Conservation (phyloP, 2,113 vertebrate species). For the Etia nguti region DNA sequence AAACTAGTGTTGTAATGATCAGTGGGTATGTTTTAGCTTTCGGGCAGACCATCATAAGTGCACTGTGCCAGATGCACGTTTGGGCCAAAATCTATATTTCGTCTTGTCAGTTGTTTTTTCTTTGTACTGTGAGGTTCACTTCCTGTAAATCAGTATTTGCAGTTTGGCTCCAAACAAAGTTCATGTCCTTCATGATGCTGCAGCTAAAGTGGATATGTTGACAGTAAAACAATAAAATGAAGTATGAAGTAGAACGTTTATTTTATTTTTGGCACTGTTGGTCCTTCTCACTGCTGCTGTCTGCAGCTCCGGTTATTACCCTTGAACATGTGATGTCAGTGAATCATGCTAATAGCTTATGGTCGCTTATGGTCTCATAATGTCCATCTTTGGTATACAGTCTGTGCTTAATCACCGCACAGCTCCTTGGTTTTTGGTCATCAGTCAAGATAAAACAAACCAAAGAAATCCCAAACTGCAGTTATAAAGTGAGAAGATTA, state of each 20-base stretch:
- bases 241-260: neutral
- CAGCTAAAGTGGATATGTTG: neutral
- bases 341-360: neutral
- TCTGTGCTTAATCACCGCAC: rapidly evolving
- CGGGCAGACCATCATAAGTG: neutral
- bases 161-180: neutral
- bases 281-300: neutral
- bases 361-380: rapidly evolving
- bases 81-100: neutral
- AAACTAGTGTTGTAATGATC: rapidly evolving
- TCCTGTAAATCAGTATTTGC: neutral
- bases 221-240: neutral
- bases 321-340: neutral
- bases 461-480: rapidly evolving
- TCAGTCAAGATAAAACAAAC: neutral
- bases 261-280: neutral
- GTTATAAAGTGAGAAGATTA: neutral
- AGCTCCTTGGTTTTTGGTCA: neutral
- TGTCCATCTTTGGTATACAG: neutral
- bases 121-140: rapidly evolving
- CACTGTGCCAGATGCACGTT: neutral
- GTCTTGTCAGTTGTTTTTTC: neutral
- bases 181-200: neutral
- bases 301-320: neutral
- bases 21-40: neutral